These are phyloP conservation scores for Latrodectus geometricus DNA, from an alignment of 1,140 invertebrate species.

Conservation along the genomic window DNA sequence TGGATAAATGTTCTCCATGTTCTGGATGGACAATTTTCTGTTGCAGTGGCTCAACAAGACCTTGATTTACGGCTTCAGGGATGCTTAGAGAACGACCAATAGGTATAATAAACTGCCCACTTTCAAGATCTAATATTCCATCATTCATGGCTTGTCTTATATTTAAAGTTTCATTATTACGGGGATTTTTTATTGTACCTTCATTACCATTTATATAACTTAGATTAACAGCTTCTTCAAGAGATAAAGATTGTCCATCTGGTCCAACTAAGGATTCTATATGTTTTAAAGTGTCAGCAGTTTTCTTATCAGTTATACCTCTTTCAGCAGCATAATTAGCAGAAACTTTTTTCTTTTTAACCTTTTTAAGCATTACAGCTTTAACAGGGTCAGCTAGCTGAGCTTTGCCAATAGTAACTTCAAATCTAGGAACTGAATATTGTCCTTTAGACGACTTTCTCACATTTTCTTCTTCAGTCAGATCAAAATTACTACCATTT, in stretches of 20 bases:
- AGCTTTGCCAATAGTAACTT: slow-evolving; percentile 75
- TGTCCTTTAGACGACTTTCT: slow-evolving; percentile 30
- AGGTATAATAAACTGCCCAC: slow-evolving; percentile 83
- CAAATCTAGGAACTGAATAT: slow-evolving; percentile 76
- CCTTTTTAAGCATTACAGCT: slow-evolving; percentile 81
- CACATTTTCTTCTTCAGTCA: neutral
- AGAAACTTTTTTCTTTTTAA: slow-evolving; percentile 80
- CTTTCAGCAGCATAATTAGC: slow-evolving; percentile 77
- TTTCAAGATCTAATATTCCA: slow-evolving; percentile 83
- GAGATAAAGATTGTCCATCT: slow-evolving; percentile 74
- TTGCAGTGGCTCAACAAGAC: slow-evolving; percentile 81
- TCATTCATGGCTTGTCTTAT: slow-evolving; percentile 86
- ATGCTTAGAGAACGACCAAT: slow-evolving; percentile 83
- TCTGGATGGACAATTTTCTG: slow-evolving; percentile 91
- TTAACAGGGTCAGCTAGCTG: slow-evolving; percentile 72
- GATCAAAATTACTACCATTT: slow-evolving; percentile 8
- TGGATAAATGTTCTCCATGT: slow-evolving; percentile 79
- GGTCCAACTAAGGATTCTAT: slow-evolving; percentile 73
- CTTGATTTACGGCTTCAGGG: slow-evolving; percentile 84
- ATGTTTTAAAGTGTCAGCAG: slow-evolving; percentile 77
- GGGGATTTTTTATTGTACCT: slow-evolving; percentile 85
- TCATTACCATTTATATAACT: slow-evolving; percentile 81
- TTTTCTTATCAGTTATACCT: slow-evolving; percentile 81
- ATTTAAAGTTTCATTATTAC: slow-evolving; percentile 81
- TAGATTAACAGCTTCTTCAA: slow-evolving; percentile 81